phyloP scores from a whole-genome alignment of 2,113 vertebrate genomes.

The Oryzias celebensis region DNA sequence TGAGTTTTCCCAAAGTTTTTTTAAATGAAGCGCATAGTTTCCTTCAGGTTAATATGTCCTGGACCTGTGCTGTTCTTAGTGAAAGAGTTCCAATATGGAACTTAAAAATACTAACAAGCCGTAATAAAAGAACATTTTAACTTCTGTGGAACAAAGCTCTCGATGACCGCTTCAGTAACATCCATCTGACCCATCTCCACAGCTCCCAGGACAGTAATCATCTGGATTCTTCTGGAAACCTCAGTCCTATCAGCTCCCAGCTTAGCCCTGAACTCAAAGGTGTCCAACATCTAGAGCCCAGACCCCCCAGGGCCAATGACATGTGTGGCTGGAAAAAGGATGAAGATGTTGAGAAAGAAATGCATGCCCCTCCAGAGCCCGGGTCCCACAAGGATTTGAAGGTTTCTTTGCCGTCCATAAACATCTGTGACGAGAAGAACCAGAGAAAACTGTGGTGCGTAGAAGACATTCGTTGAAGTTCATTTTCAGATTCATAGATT shows the following conservation, averaged over 20 bases:
- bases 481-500: neutral
- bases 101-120: too few relatives aligned
- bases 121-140: too few relatives aligned
- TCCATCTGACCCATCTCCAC: constrained; percentile 5
- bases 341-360: constrained; percentile 56
- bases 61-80: too few relatives aligned
- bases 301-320: constrained; percentile 60
- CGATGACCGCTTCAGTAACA: neutral
- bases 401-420: constrained; percentile 23
- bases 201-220: constrained; percentile 88
- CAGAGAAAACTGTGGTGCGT: constrained; percentile 53
- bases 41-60: too few relatives aligned
- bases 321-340: constrained; percentile 67
- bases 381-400: constrained; percentile 54
- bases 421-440: constrained; percentile 28
- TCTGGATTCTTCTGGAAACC: constrained; percentile 88
- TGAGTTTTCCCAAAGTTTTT: too few relatives aligned
- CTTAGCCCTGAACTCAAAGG: constrained; percentile 85
- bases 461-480: neutral
- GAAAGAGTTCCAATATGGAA: too few relatives aligned
- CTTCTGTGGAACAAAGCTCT: neutral
- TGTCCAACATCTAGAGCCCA: constrained; percentile 61
- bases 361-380: constrained; percentile 37
- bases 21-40: too few relatives aligned
- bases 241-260: constrained; percentile 90